Conservation (phyloP, 1,140 invertebrate genomes). For the Varroa destructor region DNA sequence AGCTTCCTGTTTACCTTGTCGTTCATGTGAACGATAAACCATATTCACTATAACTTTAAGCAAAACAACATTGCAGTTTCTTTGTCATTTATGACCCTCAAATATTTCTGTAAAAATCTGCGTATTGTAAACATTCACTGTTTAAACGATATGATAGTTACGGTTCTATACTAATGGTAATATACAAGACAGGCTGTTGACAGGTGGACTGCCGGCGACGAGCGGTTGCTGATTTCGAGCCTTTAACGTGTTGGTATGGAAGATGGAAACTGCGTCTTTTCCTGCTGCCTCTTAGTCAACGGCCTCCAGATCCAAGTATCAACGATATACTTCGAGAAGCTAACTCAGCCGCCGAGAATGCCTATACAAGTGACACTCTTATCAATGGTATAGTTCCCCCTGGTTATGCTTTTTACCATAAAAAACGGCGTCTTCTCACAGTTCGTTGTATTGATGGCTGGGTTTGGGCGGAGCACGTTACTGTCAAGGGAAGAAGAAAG, state of each 20-base stretch:
- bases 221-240: constrained; percentile 29
- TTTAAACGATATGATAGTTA: too few species aligned
- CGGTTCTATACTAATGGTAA: too few species aligned
- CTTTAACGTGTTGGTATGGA: constrained; percentile 47
- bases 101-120: too few species aligned
- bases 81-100: too few species aligned
- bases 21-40: too few species aligned
- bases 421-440: constrained; percentile 29
- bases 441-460: constrained; percentile 33
- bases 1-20: too few species aligned
- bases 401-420: constrained; percentile 25
- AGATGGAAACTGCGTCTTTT: constrained; percentile 49
- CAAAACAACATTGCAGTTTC: too few species aligned
- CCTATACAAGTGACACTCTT: constrained; percentile 4
- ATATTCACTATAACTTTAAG: too few species aligned
- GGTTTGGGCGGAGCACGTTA: constrained; percentile 32
- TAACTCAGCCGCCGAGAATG: constrained; percentile 30
- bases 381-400: not conserved
- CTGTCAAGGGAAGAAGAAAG: constrained; percentile 30
- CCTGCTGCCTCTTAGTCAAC: constrained; percentile 50
- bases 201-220: constrained; percentile 28
- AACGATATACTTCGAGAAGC: constrained; percentile 32
- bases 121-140: too few species aligned
- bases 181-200: not conserved
- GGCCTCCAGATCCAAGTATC: constrained; percentile 36